Conservation (phyloP, 1,140 invertebrate species). For the Bombus huntii region DNA sequence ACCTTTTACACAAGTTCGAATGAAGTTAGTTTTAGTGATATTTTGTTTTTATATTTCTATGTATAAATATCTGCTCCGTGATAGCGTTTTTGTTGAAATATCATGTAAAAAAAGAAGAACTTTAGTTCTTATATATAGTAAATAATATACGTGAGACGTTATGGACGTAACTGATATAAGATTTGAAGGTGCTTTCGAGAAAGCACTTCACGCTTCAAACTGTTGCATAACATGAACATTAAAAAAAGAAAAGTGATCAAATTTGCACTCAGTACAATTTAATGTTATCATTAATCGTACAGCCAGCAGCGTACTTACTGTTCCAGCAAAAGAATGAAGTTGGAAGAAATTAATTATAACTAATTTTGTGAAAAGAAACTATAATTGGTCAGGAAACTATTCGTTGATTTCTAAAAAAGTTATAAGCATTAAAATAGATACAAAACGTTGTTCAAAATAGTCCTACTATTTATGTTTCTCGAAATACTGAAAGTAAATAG, state of each 20-base stretch:
- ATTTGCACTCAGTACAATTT: conserved; percentile 79
- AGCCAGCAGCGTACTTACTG: conserved; percentile 77
- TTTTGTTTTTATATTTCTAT: conserved; percentile 81
- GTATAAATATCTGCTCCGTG: conserved; percentile 80
- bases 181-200: conserved; percentile 55
- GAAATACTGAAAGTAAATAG: conserved; percentile 65
- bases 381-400: conserved; percentile 58
- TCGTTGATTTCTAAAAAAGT: conserved; percentile 59
- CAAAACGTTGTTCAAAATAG: conserved; percentile 49
- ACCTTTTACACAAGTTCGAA: conserved; percentile 78
- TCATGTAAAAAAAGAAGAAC: conserved; percentile 73
- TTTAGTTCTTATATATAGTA: conserved; percentile 75
- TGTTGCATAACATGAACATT: conserved; percentile 56
- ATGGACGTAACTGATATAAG: conserved; percentile 67
- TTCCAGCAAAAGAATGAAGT: conserved; percentile 55
- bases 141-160: conserved; percentile 71
- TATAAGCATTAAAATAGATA: conserved; percentile 72
- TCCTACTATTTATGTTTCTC: conserved; percentile 51
- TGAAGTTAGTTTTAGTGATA: conserved; percentile 73
- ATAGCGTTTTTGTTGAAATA: conserved; percentile 80
- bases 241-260: conserved; percentile 59
- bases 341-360: background rate
- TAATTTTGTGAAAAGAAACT: conserved; percentile 49
- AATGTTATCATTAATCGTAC: conserved; percentile 75
- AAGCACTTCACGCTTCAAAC: conserved; percentile 58